Percentiles rank a stretch among this genome's conserved stretches.
These are phyloP conservation scores for Agrochola circellaris DNA, from an alignment of 2,888 invertebrate species.

Conservation along the genomic window DNA sequence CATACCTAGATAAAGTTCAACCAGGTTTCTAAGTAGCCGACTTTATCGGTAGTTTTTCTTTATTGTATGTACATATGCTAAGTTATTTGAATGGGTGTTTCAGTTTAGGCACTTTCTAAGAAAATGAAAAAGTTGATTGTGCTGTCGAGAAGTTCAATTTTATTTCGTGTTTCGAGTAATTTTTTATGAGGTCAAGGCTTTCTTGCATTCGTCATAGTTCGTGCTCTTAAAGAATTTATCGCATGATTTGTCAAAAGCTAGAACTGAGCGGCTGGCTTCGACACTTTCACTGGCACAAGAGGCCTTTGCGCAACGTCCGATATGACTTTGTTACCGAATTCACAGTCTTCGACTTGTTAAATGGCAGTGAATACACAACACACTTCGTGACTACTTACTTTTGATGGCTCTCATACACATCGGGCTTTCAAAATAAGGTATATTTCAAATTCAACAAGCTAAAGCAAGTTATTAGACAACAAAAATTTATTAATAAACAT, in stretches of 20 bases:
- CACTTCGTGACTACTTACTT: slow-evolving; percentile 48
- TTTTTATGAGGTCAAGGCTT: slow-evolving; percentile 49
- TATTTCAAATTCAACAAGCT: slow-evolving; percentile 5
- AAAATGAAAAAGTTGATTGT: slow-evolving; percentile 10
- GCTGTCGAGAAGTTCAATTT: slow-evolving; percentile 11
- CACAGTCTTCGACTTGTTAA: slow-evolving; percentile 62
- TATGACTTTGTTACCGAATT: slow-evolving; percentile 73
- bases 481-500: slow-evolving; percentile 10
- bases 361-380: slow-evolving; percentile 42
- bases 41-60: slow-evolving; percentile 27
- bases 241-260: slow-evolving; percentile 70
- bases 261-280: slow-evolving; percentile 55
- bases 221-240: slow-evolving; percentile 56
- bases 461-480: neutral
- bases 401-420: slow-evolving; percentile 10
- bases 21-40: slow-evolving; percentile 10
- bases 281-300: slow-evolving; percentile 75
- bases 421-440: neutral
- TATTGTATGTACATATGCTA: slow-evolving; percentile 5
- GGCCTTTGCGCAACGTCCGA: slow-evolving; percentile 74
- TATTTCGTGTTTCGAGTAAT: slow-evolving; percentile 20
- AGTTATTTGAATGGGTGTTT: slow-evolving; percentile 8
- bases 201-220: slow-evolving; percentile 50
- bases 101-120: slow-evolving; percentile 30
- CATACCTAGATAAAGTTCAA: slow-evolving; percentile 35